A percentile compares a stretch with the other conserved stretches of the same genome.
phyloP scores from a whole-genome alignment of 2,888 invertebrate species.

The Parasteatoda lunata region DNA sequence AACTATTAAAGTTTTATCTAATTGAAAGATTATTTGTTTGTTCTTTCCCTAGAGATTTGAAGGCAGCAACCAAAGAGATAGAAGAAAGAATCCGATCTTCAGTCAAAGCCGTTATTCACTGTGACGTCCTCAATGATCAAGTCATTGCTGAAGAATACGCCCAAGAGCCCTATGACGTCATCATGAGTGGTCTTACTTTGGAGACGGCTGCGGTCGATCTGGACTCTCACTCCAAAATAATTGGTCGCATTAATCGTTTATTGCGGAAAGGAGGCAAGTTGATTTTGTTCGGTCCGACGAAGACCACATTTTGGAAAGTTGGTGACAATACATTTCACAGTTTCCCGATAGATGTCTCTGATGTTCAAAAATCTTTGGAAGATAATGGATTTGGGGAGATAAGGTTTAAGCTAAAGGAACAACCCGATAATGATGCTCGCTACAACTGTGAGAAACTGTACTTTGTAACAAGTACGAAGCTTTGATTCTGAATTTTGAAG shows the following conservation, averaged over 20 bases:
- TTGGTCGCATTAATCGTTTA: conserved; percentile 16
- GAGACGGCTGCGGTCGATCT: conserved; percentile 31
- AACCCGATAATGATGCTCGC: conserved; percentile 12
- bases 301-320: conserved; percentile 39
- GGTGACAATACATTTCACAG: conserved; percentile 43
- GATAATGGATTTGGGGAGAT: conserved; percentile 27
- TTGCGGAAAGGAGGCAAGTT: conserved; percentile 12
- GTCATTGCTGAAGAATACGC: conserved; percentile 31
- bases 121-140: conserved; percentile 37
- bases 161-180: conserved; percentile 26
- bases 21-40: too few relatives aligned
- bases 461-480: conserved; percentile 42
- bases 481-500: background rate
- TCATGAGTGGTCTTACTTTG: conserved; percentile 29
- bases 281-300: conserved; percentile 26
- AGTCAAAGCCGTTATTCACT: conserved; percentile 36
- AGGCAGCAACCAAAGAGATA: conserved; percentile 29
- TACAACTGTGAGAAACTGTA: conserved; percentile 42
- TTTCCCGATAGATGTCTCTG: conserved; percentile 2
- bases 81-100: conserved; percentile 38
- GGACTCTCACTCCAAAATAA: conserved; percentile 29
- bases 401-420: conserved; percentile 17
- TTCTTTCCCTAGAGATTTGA: conserved; percentile 19
- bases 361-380: conserved; percentile 13
- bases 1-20: too few relatives aligned